phyloP scores from a whole-genome alignment of 2,797 vertebrate species.

The Alosa sapidissima region DNA sequence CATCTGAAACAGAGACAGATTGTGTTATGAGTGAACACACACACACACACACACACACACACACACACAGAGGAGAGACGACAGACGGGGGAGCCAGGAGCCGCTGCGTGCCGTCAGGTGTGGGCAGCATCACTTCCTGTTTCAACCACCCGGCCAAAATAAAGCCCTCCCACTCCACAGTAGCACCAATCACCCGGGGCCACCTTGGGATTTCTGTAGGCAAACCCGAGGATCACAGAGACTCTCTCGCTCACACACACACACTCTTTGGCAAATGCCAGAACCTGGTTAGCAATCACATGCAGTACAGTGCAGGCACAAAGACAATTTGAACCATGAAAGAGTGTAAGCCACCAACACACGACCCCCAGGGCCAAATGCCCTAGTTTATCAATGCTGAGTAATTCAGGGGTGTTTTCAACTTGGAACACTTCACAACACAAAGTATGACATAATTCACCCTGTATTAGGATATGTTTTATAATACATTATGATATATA shows the following conservation, averaged over 20 bases:
- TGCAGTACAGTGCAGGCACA: background rate
- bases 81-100: conserved; percentile 11
- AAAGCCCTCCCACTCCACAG: background rate
- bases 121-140: conserved; percentile 11
- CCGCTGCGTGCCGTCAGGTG: background rate
- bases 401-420: background rate
- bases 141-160: conserved; percentile 5
- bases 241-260: background rate
- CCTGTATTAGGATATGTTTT: background rate
- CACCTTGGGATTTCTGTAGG: background rate
- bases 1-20: conserved; percentile 52
- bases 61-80: conserved; percentile 15
- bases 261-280: background rate
- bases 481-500: background rate
- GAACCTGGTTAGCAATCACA: background rate
- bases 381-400: background rate
- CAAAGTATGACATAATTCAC: background rate
- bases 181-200: background rate
- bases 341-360: background rate
- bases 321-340: background rate
- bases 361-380: background rate
- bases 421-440: too few relatives aligned
- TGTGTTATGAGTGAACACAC: conserved; percentile 29
- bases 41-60: conserved; percentile 25
- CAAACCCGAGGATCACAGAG: background rate